Percentiles rank a stretch among this genome's conserved stretches.
Evolutionary conservation across 2,113 vertebrate genomes (phyloP).

Genomic region (Casuarius casuarius): DNA sequence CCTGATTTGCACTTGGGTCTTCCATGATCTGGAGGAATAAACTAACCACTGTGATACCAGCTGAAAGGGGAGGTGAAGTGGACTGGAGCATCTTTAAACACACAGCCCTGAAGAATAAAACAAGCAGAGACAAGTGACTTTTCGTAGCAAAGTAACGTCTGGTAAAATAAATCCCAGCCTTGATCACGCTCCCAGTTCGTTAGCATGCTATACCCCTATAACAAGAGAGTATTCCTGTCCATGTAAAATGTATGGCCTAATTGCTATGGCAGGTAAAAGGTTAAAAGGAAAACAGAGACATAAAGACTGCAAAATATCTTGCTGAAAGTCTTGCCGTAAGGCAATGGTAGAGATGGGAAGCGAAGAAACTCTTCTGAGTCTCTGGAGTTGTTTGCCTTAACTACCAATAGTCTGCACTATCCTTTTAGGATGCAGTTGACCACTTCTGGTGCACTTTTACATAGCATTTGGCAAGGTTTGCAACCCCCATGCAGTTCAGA

Average conservation of each 20-base stretch:
- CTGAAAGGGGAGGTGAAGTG: neutral
- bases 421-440: neutral
- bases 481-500: neutral
- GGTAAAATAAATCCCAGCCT: neutral
- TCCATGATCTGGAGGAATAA: neutral
- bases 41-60: neutral
- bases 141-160: neutral
- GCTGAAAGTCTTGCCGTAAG: neutral
- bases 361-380: neutral
- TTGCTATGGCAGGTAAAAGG: neutral
- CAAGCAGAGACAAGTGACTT: neutral
- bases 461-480: neutral
- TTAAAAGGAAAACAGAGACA: neutral
- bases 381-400: neutral
- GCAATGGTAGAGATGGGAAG: neutral
- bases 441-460: neutral
- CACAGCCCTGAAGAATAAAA: neutral
- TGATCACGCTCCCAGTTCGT: neutral
- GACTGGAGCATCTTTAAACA: neutral
- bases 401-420: fast-evolving
- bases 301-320: neutral
- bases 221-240: neutral
- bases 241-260: neutral
- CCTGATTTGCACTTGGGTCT: neutral
- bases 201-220: neutral